phyloP scores from a whole-genome alignment of 2,888 invertebrate genomes.

The Fragum whitleyi region DNA sequence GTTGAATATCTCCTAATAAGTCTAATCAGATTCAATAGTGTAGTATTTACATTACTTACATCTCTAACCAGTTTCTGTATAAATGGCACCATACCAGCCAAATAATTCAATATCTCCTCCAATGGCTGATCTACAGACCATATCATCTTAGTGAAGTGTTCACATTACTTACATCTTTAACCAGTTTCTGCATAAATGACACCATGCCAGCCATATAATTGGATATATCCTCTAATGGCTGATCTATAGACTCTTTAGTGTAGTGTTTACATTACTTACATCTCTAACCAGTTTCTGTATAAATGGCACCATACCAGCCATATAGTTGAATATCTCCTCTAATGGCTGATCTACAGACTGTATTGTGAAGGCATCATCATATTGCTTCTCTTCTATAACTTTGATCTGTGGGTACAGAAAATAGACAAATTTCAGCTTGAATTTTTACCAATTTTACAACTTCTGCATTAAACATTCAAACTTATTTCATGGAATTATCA shows the following conservation, averaged over 20 bases:
- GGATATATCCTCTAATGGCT: too few species aligned
- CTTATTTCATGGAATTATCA: background rate
- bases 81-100: slow-evolving; percentile 84
- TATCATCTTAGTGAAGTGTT: too few species aligned
- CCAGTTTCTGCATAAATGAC: slow-evolving; percentile 83
- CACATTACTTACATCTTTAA: slow-evolving; percentile 74
- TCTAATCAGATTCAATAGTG: too few species aligned
- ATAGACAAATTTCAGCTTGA: background rate
- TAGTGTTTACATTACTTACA: slow-evolving; percentile 72
- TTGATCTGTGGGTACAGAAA: slow-evolving; percentile 73
- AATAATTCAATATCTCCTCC: slow-evolving; percentile 81
- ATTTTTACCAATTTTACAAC: background rate
- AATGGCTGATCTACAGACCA: slow-evolving; percentile 76
- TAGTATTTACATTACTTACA: slow-evolving; percentile 72
- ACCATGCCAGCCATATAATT: background rate
- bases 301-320: slow-evolving; percentile 84
- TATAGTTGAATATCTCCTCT: slow-evolving; percentile 81
- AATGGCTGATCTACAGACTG: slow-evolving; percentile 78
- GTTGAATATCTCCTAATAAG: too few species aligned
- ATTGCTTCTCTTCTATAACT: slow-evolving; percentile 82
- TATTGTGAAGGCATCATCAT: slow-evolving; percentile 84
- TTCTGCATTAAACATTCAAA: background rate
- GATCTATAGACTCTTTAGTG: slow-evolving; percentile 62
- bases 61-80: slow-evolving; percentile 83
- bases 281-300: slow-evolving; percentile 83